Evolutionary conservation across 2,797 vertebrate species (phyloP).

Genomic region (Poeciliopsis infans): DNA sequence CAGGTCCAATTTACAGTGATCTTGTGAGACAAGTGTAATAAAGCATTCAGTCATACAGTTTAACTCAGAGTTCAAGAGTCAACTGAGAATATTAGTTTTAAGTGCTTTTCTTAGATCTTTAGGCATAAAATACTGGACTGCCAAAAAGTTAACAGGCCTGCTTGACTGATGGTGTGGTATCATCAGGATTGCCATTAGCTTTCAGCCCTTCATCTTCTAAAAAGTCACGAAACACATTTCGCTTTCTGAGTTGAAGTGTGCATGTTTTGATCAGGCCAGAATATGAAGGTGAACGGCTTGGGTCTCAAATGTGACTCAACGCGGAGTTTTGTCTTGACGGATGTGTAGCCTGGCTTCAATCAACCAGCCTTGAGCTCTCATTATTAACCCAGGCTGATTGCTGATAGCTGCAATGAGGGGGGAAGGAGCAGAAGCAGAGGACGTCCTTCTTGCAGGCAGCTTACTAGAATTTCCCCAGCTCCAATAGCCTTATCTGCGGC

Average conservation of each 20-base stretch:
- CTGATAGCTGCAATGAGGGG: slow-evolving; percentile 67
- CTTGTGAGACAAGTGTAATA: slow-evolving; percentile 52
- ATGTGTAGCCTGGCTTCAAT: slow-evolving; percentile 76
- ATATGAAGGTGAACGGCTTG: slow-evolving; percentile 47
- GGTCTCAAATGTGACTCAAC: slow-evolving; percentile 49
- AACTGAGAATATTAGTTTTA: slow-evolving; percentile 29
- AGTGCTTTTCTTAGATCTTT: slow-evolving; percentile 32
- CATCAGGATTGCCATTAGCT: slow-evolving; percentile 33
- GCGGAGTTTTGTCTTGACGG: slow-evolving; percentile 59
- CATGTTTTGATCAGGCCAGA: slow-evolving; percentile 50
- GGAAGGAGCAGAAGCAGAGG: slow-evolving; percentile 28
- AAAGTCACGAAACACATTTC: slow-evolving; percentile 42
- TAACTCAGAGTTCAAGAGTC: slow-evolving; percentile 33
- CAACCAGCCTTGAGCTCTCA: slow-evolving; percentile 67
- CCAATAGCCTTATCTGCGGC: slow-evolving; percentile 67
- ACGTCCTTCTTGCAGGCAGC: slow-evolving; percentile 55
- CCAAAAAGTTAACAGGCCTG: slow-evolving; percentile 41
- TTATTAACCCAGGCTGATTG: slow-evolving; percentile 76
- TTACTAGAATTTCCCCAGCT: slow-evolving; percentile 72
- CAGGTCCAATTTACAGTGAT: slow-evolving; percentile 36
- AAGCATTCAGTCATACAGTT: slow-evolving; percentile 26
- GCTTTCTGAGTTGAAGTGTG: slow-evolving; percentile 33
- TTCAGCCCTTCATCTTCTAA: slow-evolving; percentile 39
- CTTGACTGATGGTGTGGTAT: slow-evolving; percentile 45
- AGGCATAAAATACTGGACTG: slow-evolving; percentile 36